These are phyloP conservation scores for Hirtodrosophila duncani DNA, from an alignment of 2,888 invertebrate species.

Conservation along the genomic window DNA sequence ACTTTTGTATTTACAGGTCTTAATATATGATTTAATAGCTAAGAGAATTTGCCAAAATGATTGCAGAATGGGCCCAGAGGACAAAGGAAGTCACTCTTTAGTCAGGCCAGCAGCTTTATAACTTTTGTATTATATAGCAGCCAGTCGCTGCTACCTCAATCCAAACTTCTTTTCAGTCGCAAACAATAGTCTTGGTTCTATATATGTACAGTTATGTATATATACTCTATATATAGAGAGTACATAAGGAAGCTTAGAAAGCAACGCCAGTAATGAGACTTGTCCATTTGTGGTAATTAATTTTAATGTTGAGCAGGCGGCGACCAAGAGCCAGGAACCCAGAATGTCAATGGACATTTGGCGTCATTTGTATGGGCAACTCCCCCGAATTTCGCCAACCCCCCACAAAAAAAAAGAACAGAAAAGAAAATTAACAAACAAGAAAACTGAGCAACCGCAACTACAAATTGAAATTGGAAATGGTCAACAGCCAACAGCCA, in stretches of 20 bases:
- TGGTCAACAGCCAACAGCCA: constrained; percentile 35
- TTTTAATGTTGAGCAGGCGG: constrained; percentile 58
- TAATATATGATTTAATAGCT: too few relatives aligned
- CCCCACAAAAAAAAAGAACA: constrained; percentile 14
- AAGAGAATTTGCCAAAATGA: too few relatives aligned
- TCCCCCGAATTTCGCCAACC: constrained; percentile 30
- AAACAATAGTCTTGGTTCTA: constrained; percentile 21
- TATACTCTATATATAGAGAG: constrained; percentile 12
- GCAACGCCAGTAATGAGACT: constrained; percentile 54
- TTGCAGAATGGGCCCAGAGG: too few relatives aligned
- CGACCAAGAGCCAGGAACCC: constrained; percentile 6
- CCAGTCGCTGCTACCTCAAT: too few relatives aligned
- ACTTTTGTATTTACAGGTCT: too few relatives aligned
- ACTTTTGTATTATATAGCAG: too few relatives aligned
- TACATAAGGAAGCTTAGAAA: constrained; percentile 21
- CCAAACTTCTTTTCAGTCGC: too few relatives aligned
- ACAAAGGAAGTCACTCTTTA: too few relatives aligned
- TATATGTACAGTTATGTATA: constrained; percentile 5
- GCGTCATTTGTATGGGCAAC: constrained; percentile 38
- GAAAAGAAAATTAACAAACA: constrained; percentile 3
- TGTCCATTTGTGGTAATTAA: constrained; percentile 71
- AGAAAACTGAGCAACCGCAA: constrained; percentile 30
- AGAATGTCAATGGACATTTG: constrained; percentile 57
- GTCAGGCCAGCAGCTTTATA: too few relatives aligned
- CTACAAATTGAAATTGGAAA: constrained; percentile 64